Base-by-base conservation (phyloP, 35 echinoderm and acorn worm genomes). In the Patiria miniata region DNA sequence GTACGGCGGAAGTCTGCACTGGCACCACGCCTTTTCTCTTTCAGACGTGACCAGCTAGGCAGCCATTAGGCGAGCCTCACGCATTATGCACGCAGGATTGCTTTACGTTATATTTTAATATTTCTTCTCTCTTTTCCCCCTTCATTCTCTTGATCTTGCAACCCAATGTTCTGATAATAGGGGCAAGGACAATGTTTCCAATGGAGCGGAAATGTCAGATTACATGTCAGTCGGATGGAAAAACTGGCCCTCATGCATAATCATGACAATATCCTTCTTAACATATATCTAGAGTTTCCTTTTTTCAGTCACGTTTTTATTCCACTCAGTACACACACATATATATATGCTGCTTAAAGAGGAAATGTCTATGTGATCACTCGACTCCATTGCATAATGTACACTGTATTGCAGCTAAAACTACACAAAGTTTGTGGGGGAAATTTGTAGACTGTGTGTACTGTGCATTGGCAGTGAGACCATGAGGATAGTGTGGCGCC, bases 51-150 rank as follows among this genome's bases (percentile, higher is more conserved):
- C 65, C 65, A 14, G 26, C 9, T 7, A 61, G 58, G 7, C 65
- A 32, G 65, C 65, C 65, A 73, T 73, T 73, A 73, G 65, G 65
- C 26, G 65, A 30, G 65, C 26, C 65, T 73, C 12, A 10, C 15
- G 65, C 65, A 73, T 73, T 73, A 73, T 30, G 65, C 26, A 73
- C 65, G 65, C 65, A 73, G 23, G 19, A 26, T 73, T 73, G 65
- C 26, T 34, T 23, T 30, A 73, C 26, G 65, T 73, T 73, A 26
- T 23, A 32, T 61, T 61, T 61, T 61, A 61, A 16, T 61, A 61
- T 7, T 73, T 73, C 28, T 47, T 36, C 29, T 73, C 26, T 10
- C 65, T 26, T 10, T 73, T 14, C 26, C 26, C 65, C 42, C 4
- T 73, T 73, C 19, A 23, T 23, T 12, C 26, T 73, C 26, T n/a